These are phyloP conservation scores for Thaumatotibia leucotreta DNA, from an alignment of 1,140 invertebrate species.

Conservation along the genomic window DNA sequence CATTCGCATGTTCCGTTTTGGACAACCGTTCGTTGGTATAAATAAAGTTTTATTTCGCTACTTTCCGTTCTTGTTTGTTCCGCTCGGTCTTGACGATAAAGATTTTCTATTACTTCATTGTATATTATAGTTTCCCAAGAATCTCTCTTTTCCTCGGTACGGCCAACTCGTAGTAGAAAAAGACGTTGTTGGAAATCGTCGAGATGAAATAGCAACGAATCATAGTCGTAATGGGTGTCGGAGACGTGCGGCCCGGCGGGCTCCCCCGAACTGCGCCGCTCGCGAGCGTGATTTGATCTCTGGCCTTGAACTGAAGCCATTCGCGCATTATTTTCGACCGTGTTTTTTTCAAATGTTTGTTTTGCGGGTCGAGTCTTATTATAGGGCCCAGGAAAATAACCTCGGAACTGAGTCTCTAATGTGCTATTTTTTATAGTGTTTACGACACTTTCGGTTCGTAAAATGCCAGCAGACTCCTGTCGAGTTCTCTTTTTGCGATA, in stretches of 20 bases:
- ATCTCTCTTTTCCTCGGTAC: neutral
- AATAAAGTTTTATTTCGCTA: constrained; percentile 18
- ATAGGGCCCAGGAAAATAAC: constrained; percentile 10
- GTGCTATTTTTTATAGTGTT: constrained; percentile 22
- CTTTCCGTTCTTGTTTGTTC: constrained; percentile 17
- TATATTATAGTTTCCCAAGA: constrained; percentile 20
- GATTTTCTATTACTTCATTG: constrained; percentile 28
- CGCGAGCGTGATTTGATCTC: neutral
- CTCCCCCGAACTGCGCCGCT: neutral
- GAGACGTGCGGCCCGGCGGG: neutral
- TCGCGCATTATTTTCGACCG: constrained; percentile 13
- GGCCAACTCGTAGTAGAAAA: neutral
- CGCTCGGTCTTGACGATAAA: constrained; percentile 22
- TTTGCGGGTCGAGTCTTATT: constrained; percentile 16
- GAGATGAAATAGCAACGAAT: neutral
- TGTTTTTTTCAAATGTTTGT: constrained; percentile 19
- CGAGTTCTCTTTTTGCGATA: constrained; percentile 20
- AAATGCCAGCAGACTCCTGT: constrained; percentile 10
- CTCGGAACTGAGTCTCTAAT: constrained; percentile 9
- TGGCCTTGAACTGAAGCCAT: neutral
- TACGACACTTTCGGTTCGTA: constrained; percentile 12
- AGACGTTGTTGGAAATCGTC: neutral
- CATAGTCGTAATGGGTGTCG: neutral
- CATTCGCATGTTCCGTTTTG: constrained; percentile 15
- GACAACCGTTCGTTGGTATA: constrained; percentile 27